Evolutionary conservation across 2,797 vertebrate species (phyloP), one percentile per base, ranked within the genome.

Genomic region (Miichthys miiuy): DNA sequence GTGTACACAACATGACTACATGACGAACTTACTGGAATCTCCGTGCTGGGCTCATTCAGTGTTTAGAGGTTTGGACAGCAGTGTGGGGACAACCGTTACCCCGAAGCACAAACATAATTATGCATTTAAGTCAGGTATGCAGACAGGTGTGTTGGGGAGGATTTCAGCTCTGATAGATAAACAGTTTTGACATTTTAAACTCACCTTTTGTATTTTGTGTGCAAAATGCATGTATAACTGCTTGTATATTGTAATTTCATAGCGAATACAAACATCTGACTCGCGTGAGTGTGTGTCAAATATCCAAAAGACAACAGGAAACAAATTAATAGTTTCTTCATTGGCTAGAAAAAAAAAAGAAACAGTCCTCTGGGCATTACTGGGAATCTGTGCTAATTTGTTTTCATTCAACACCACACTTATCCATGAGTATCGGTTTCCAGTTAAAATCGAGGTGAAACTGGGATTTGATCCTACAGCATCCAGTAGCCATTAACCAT

Each of bases 241-340:
- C n/a, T 5, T 52, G 2, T 11, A 1, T 27, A 18, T 27, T 55
- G 10, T 38, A 38, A 23, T 14, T 21, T 62, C n/a, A 63, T 10
- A 48, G 34, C 16, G 20, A n/a, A 65, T 34, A 16, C 18, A 48
- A 6, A 17, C 17, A 56, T 63, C 7, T 64, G 41, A 54, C 57
- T 30, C 56, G 41, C 51, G 5, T 51, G 46, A 13, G 7, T 60
- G 34, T 61, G 18, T 23, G 0, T 52, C 8, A 25, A 44, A 63
- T 62, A 54, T 62, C 13, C 13, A 21, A 63, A 63, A 63, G 27
- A 47, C 44, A 69, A n/a, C n/a, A 7, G 30, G 67, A 13, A 68
- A 42, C 34, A 20, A 25, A 42, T 21, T 2, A 16, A 20, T 13
- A 16, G 13, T 50, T 21, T 30, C 44, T 30, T 47, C 18, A 56